Evolutionary conservation across 2,113 vertebrate species (phyloP), one percentile per base, ranked within the genome.

Genomic region (Poecilia latipinna): DNA sequence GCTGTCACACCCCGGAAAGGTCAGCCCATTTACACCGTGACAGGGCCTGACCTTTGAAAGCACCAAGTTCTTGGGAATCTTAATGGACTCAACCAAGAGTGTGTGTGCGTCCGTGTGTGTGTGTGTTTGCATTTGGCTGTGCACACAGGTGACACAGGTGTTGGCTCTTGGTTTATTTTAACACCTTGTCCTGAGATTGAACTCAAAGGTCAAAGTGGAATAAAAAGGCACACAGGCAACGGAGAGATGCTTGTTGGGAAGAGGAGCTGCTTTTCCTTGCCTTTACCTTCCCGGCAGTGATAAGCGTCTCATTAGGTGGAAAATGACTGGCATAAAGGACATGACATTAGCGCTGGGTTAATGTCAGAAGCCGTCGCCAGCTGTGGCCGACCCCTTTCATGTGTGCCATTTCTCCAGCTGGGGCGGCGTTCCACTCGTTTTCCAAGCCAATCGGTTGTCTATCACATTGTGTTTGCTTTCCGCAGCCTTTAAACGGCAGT

Each of bases 1-100:
- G 60, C 85, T 88, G 90, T 92, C 90, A 91, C 86, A 85, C 83
- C 77, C 72, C 4, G 65, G 77, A 94, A 94, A 93, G 92, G 92
- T 92, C 91, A 90, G 72, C 83, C 60, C 89, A 86, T 91, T 91
- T 86, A 92, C 85, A 85, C 88, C 77, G 87, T 92, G 91, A 93
- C 90, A 89, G 85, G 90, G 72, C 76, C 72, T 90, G 89, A 93
- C 93, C 91, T 93, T 93, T 93, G 77, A 84, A 90, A 85, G 86
- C 88, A 76, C 6, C 12, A 61, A 72, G 82, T 72, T 62, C 80
- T 77, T 84, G n/a, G 66, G 90, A 93, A 93, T 92, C 77, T 88
- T 90, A 91, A 92, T 89, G 79, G 73, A 73, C 72, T 65, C 3
- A 60, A 24, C 19, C 65, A 57, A 65, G 64, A 69, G 68, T 68